Conservation (phyloP, 2,797 vertebrate species). For the Champsocephalus gunnari region DNA sequence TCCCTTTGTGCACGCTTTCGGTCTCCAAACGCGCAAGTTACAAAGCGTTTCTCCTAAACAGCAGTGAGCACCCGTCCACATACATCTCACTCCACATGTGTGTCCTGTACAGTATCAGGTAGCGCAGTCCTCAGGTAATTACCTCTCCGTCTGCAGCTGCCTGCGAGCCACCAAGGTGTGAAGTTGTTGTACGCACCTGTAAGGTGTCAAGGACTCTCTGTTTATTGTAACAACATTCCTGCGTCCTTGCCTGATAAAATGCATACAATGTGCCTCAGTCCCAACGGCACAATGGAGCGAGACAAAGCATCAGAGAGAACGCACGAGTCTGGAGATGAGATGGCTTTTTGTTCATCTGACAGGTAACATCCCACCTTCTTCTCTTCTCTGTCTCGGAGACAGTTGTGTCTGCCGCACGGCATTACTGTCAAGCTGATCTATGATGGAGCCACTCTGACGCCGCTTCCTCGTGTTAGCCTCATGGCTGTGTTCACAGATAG, state of each 20-base stretch:
- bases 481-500: constrained; percentile 55
- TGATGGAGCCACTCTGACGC: constrained; percentile 59
- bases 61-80: background rate
- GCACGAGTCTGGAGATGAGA: constrained; percentile 73
- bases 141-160: constrained; percentile 13
- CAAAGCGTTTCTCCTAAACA: background rate
- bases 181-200: constrained; percentile 23
- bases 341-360: constrained; percentile 76
- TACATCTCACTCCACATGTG: constrained; percentile 5
- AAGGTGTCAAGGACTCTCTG: constrained; percentile 30
- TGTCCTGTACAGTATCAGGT: background rate
- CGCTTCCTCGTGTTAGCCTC: constrained; percentile 51
- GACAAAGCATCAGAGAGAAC: constrained; percentile 48
- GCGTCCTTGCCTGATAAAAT: constrained; percentile 17
- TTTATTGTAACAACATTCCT: constrained; percentile 6
- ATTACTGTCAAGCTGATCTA: constrained; percentile 78
- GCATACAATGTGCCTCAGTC: background rate
- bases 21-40: too few species aligned
- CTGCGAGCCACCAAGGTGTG: constrained; percentile 22
- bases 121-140: constrained; percentile 6
- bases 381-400: constrained; percentile 71
- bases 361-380: constrained; percentile 78
- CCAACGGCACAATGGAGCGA: constrained; percentile 20
- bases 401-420: constrained; percentile 75
- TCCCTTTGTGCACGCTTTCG: background rate